Conservation (phyloP, 1,140 invertebrate genomes). For the Drosophila seguyi region DNA sequence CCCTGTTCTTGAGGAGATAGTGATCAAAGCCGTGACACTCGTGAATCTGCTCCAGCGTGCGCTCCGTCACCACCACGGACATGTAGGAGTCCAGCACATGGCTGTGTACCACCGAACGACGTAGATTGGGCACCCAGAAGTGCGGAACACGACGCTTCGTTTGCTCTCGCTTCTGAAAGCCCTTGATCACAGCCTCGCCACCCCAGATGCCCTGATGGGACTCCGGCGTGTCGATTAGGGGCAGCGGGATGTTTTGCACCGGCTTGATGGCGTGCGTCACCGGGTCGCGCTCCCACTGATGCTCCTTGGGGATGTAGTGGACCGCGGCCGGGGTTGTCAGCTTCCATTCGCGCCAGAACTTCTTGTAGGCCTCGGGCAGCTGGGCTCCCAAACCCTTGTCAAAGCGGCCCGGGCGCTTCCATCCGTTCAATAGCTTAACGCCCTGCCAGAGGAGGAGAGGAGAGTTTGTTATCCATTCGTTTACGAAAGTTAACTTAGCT, state of each 20-base stretch:
- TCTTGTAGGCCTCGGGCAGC: conserved; percentile 94
- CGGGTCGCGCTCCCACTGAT: conserved; percentile 90
- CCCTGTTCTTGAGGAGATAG: conserved; percentile 95
- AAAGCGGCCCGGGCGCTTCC: conserved; percentile 86
- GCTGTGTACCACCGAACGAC: conserved; percentile 94
- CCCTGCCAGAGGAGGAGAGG: conserved; percentile 54
- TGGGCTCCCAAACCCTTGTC: conserved; percentile 87
- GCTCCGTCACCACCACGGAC: conserved; percentile 91
- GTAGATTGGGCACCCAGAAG: conserved; percentile 94
- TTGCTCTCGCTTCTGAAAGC: conserved; percentile 91
- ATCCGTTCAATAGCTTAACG: conserved; percentile 74
- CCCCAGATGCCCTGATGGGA: conserved; percentile 96
- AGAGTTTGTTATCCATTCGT: conserved; percentile 26
- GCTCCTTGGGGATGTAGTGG: conserved; percentile 92
- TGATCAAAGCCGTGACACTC: conserved; percentile 97
- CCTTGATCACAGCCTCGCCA: conserved; percentile 97
- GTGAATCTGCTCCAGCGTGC: conserved; percentile 94
- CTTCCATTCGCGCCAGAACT: conserved; percentile 95
- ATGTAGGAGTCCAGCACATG: conserved; percentile 96
- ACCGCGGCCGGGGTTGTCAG: conserved; percentile 90
- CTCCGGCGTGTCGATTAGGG: conserved; percentile 92
- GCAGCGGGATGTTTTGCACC: conserved; percentile 92
- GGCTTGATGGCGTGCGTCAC: conserved; percentile 89
- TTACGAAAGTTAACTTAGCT: conserved; percentile 28
- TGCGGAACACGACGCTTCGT: conserved; percentile 89